Base-by-base conservation (phyloP, 2,113 vertebrate species). In the Channa maculata region DNA sequence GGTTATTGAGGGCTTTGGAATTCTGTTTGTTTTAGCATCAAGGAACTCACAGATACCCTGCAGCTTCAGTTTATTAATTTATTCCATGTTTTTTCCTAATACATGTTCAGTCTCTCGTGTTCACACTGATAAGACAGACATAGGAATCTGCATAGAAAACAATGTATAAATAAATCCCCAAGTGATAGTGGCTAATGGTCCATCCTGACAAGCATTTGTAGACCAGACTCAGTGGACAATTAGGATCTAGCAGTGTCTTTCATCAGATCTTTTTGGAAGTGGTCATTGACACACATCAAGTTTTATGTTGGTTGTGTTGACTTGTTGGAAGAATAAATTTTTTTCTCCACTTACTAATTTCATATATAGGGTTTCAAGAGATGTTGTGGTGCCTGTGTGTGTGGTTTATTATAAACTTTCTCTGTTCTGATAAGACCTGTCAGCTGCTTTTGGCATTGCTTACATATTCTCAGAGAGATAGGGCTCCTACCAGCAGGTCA, bases 401-500 rank as follows among this genome's bases (percentile, higher is more conserved):
- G 54, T 60, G 49, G 38, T 46, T 51, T 45, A 8, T 24, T 24
- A 24, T 24, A 68, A 74, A 55, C 48, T 15, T 8, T 55, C 8
- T 54, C 60, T 45, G 14, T 8, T 79, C 39, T 75, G 65, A 83
- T 84, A 69, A 81, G 71, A 34, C 77, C 79, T 77, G 65, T 68
- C 13, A 52, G 83, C 80, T 76, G 80, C 73, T 81, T 85, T 15
- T 85, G 78, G 80, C 90, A 84, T 80, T 91, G 91, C 91, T 93
- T 89, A 91, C 82, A 79, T 70, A 83, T 92, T 91, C 87, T 86
- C 87, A 82, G 52, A 74, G 71, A 78, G 86, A 91, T 79, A 66
- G 62, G 67, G 57, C 63, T 74, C 48, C 62, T 15, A 75, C 76
- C 77, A 73, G 66, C 15, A 62, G 91, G 85, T 92, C 92, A 92